These are phyloP conservation scores for Sebastes kiyomatsui DNA, from an alignment of 2,797 vertebrate species.

Conservation along the genomic window DNA sequence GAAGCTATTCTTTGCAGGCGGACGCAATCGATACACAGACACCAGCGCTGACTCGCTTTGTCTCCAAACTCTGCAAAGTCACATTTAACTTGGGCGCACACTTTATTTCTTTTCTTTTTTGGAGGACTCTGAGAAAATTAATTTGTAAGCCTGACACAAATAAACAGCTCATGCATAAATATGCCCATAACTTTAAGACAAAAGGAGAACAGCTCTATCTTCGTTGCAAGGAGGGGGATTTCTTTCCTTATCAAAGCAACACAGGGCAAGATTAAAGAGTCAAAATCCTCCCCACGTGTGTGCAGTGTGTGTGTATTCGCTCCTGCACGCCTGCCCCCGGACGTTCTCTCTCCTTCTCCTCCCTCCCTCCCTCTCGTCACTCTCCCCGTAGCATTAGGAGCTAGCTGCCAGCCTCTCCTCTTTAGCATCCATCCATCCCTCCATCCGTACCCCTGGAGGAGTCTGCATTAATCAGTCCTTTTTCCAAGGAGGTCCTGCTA, in stretches of 20 bases:
- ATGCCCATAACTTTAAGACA: conserved; percentile 78
- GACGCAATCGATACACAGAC: conserved; percentile 41
- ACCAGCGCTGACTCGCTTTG: conserved; percentile 35
- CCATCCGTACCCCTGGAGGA: conserved; percentile 73
- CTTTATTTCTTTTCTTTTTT: conserved; percentile 49
- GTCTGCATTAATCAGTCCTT: conserved; percentile 75
- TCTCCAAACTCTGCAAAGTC: conserved; percentile 75
- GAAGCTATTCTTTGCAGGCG: conserved; percentile 16
- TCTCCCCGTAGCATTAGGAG: conserved; percentile 75
- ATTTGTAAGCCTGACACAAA: conserved; percentile 78
- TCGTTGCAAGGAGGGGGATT: conserved; percentile 71
- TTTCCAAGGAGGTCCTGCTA: conserved; percentile 61
- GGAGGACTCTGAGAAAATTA: conserved; percentile 64
- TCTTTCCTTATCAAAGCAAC: conserved; percentile 81
- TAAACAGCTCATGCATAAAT: conserved; percentile 79
- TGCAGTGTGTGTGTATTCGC: conserved; percentile 54
- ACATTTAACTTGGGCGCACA: conserved; percentile 65
- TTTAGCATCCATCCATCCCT: conserved; percentile 79
- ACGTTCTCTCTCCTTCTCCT: conserved; percentile 67
- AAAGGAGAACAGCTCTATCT: conserved; percentile 79
- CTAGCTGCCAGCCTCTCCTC: conserved; percentile 78
- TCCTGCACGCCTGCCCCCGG: conserved; percentile 73
- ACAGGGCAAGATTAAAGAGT: conserved; percentile 83
- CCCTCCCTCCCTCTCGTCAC: conserved; percentile 58
- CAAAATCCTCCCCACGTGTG: conserved; percentile 78